Evolutionary conservation across 2,888 invertebrate species (phyloP).

Genomic region (Eubasilissa splendida): DNA sequence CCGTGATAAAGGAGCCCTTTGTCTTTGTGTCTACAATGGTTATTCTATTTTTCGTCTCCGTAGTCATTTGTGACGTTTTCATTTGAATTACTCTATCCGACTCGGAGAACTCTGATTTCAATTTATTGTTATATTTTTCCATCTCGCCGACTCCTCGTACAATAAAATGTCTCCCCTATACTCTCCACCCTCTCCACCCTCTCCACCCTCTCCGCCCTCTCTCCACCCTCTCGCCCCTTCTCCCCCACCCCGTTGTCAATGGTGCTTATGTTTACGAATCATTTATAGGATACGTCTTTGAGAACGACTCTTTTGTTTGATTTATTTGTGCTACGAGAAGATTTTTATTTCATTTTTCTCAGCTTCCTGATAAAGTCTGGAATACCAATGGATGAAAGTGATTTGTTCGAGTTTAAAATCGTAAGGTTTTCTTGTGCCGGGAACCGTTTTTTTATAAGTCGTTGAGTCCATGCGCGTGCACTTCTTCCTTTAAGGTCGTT

Average conservation of each 20-base stretch:
- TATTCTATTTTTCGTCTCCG: conserved; percentile 29
- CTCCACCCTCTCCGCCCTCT: conserved; percentile 16
- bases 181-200: conserved; percentile 4
- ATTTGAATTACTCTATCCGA: conserved; percentile 21
- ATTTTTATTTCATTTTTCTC: conserved; percentile 35
- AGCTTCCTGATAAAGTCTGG: conserved; percentile 1
- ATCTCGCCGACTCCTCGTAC: conserved; percentile 34
- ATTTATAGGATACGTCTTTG: conserved; percentile 45
- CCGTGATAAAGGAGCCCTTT: conserved; percentile 13
- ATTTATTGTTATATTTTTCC: conserved; percentile 52
- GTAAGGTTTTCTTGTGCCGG: background rate
- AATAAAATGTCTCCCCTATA: conserved; percentile 41
- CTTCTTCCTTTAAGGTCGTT: too few species aligned
- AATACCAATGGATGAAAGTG: conserved; percentile 1
- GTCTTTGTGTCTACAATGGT: conserved; percentile 23
- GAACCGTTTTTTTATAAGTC: background rate
- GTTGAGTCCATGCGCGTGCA: background rate
- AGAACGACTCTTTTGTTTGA: conserved; percentile 48
- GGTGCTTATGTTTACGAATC: conserved; percentile 43
- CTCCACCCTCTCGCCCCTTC: conserved; percentile 3
- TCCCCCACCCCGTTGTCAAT: background rate
- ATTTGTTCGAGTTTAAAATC: conserved; percentile 18
- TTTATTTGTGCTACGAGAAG: conserved; percentile 40
- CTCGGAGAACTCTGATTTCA: conserved; percentile 45
- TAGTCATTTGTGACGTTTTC: conserved; percentile 40